Percentiles rank a stretch among this genome's conserved stretches.
Conservation (phyloP, 2,797 vertebrate genomes). For the Nyctalus aviator region DNA sequence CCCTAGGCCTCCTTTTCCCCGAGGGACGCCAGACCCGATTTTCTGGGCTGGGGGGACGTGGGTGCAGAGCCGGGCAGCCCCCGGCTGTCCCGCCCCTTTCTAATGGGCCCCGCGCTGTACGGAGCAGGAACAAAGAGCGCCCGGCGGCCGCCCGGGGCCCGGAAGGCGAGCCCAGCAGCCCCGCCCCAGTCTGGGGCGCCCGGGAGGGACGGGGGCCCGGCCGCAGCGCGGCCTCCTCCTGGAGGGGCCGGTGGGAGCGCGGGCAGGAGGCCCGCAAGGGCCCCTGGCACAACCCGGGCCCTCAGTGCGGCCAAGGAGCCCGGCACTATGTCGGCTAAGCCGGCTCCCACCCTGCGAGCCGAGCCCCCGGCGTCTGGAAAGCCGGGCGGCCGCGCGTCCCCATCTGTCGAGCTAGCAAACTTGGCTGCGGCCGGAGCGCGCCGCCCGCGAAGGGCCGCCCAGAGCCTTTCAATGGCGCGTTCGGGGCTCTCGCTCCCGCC, state of each 20-base stretch:
- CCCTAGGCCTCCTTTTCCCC: too few relatives aligned
- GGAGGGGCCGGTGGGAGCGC: background rate
- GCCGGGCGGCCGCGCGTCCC: background rate
- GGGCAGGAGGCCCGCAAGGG: background rate
- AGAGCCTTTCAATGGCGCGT: background rate
- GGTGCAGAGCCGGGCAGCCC: background rate
- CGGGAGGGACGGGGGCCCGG: background rate
- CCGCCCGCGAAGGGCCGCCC: slow-evolving; percentile 13
- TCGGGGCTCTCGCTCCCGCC: slow-evolving; percentile 68
- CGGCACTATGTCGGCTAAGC: background rate
- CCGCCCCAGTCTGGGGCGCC: background rate
- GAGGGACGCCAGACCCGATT: background rate
- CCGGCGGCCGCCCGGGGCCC: background rate
- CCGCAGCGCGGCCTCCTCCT: background rate
- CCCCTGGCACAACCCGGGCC: background rate
- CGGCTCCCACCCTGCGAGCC: background rate
- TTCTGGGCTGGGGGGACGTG: background rate
- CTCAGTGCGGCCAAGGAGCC: background rate
- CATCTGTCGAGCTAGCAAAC: slow-evolving; percentile 38
- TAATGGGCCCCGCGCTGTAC: background rate
- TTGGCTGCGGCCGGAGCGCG: slow-evolving; percentile 26
- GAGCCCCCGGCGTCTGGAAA: background rate
- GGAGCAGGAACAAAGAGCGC: slow-evolving; percentile 67
- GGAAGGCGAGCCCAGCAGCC: slow-evolving; percentile 31
- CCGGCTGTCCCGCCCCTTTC: background rate